Evolutionary conservation across 2,888 invertebrate genomes (phyloP).

Genomic region (Strigamia transsilvanica): DNA sequence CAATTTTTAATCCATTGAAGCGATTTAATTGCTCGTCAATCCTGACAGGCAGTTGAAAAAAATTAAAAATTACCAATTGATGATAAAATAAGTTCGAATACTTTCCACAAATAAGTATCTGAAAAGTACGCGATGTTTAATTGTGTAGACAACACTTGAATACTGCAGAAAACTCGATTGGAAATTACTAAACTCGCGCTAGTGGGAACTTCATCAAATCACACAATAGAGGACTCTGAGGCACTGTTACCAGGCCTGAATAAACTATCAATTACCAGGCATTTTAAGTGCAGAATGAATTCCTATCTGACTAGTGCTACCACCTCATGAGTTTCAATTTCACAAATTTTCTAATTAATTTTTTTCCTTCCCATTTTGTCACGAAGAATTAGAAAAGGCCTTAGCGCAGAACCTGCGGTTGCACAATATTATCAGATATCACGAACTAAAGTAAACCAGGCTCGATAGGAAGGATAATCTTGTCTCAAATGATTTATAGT

Average conservation of each 20-base stretch:
- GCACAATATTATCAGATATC: not conserved
- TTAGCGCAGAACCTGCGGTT: not conserved
- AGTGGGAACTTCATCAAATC: not conserved
- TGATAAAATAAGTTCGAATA: no score
- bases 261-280: constrained; percentile 18
- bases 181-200: not conserved
- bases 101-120: no score
- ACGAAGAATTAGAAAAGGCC: no score
- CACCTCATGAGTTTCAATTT: not conserved
- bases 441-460: not conserved
- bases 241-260: not conserved
- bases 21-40: no score
- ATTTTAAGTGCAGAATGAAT: not conserved
- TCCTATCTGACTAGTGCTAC: constrained; percentile 15
- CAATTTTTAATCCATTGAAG: no score
- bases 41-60: no score
- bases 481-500: constrained; percentile 10
- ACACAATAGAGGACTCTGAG: not conserved
- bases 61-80: no score
- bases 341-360: not conserved
- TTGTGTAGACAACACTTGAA: no score
- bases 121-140: no score
- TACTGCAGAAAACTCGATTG: not conserved
- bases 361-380: not conserved
- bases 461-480: not conserved